Percentiles rank a stretch among this genome's conserved stretches.
Conservation (phyloP, 2,888 invertebrate species). For the Sminthurides aquaticus region DNA sequence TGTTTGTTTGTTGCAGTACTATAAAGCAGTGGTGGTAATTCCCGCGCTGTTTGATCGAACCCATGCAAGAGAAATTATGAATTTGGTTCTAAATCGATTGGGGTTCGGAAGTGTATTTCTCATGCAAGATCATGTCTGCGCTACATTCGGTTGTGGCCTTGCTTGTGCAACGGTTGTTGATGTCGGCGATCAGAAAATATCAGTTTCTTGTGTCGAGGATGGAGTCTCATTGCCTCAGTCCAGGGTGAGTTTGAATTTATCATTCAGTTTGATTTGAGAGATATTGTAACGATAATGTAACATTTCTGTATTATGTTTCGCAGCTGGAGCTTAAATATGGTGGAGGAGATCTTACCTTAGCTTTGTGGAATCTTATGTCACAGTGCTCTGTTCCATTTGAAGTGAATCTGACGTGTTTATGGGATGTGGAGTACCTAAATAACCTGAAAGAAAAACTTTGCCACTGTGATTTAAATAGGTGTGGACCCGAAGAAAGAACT, state of each 20-base stretch:
- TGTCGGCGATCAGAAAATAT: conserved; percentile 90
- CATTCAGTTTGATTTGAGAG: neutral
- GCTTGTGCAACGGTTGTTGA: conserved; percentile 89
- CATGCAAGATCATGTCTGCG: conserved; percentile 71
- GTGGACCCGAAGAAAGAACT: conserved; percentile 73
- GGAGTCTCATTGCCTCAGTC: conserved; percentile 86
- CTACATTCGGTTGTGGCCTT: conserved; percentile 74
- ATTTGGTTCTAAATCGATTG: conserved; percentile 67
- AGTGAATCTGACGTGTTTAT: conserved; percentile 30
- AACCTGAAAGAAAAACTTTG: conserved; percentile 83
- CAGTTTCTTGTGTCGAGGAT: conserved; percentile 92
- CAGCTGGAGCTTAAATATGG: conserved; percentile 72
- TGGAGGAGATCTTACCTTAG: conserved; percentile 83
- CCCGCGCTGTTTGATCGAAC: conserved; percentile 82
- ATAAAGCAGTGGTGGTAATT: conserved; percentile 77
- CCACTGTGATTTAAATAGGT: conserved; percentile 67
- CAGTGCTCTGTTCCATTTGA: conserved; percentile 77
- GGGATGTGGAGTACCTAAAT: conserved; percentile 59
- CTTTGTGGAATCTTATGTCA: conserved; percentile 77
- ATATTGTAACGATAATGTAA: too few species aligned
- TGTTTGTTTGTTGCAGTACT: conserved; percentile 55
- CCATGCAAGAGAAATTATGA: conserved; percentile 76
- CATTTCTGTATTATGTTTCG: neutral
- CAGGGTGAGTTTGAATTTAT: conserved; percentile 51
- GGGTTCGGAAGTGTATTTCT: conserved; percentile 79